A percentile compares a stretch with the other conserved stretches of the same genome.
These are phyloP conservation scores for Gobiocypris rarus DNA, from an alignment of 2,113 vertebrate genomes.

Conservation along the genomic window DNA sequence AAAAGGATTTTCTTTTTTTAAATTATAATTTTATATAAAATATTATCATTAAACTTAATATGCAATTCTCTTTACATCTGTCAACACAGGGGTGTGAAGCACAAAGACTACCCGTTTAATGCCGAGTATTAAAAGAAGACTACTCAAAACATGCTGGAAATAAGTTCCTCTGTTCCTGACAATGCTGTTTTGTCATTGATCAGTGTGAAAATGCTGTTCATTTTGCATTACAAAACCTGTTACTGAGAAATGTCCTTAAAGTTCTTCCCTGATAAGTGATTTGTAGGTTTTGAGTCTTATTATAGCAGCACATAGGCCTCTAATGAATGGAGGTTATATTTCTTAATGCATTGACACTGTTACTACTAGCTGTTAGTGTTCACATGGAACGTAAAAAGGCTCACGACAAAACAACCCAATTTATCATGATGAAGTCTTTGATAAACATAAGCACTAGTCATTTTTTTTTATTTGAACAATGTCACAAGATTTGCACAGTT, in stretches of 20 bases:
- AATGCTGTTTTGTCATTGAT: background rate
- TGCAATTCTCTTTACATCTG: background rate
- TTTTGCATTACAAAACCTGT: background rate
- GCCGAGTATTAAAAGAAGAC: constrained; percentile 64
- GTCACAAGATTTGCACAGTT: background rate
- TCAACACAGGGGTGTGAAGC: constrained; percentile 60
- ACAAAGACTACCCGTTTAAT: constrained; percentile 74
- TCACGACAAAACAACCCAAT: background rate
- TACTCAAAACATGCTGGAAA: background rate
- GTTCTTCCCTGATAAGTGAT: background rate
- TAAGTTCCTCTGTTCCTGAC: background rate
- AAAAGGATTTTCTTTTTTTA: too few relatives aligned
- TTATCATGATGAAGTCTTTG: background rate
- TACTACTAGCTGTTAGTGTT: background rate
- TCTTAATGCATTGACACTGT: background rate
- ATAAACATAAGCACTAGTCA: background rate
- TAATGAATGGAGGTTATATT: background rate
- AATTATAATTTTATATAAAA: too few relatives aligned
- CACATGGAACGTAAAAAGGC: background rate
- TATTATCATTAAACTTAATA: background rate
- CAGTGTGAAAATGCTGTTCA: background rate
- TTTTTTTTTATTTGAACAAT: background rate
- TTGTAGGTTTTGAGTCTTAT: background rate
- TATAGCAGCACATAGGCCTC: background rate
- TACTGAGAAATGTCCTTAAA: background rate